These are phyloP conservation scores for Hypsibius dujardini DNA, from an alignment of 1,140 invertebrate genomes.

Conservation along the genomic window DNA sequence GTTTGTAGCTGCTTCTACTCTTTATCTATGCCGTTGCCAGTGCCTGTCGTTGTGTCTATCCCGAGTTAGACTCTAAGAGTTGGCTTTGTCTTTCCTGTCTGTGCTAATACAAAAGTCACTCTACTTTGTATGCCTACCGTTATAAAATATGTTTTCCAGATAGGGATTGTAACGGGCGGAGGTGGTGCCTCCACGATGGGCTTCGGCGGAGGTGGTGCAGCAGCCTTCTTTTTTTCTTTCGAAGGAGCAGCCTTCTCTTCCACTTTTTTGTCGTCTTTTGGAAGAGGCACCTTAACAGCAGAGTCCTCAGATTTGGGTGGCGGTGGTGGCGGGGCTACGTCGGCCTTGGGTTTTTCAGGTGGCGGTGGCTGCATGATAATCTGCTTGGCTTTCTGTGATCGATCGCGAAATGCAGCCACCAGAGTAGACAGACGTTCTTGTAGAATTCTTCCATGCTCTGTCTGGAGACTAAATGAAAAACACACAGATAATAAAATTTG, in stretches of 20 bases:
- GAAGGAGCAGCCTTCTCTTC: neutral
- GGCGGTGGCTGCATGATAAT: constrained; percentile 40
- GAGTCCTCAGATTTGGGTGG: constrained; percentile 20
- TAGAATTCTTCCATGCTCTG: neutral
- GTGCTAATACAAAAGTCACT: no score
- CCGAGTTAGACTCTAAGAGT: no score
- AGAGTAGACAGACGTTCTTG: constrained; percentile 25
- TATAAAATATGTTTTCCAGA: constrained; percentile 17
- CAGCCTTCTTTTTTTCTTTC: constrained; percentile 17
- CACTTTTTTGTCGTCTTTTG: constrained; percentile 19
- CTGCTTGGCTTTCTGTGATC: constrained; percentile 39
- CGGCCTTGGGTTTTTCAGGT: constrained; percentile 18
- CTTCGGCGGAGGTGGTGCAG: neutral
- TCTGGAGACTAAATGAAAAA: neutral
- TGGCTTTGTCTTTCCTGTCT: no score
- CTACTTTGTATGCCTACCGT: neutral
- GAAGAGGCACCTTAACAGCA: neutral
- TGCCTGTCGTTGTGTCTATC: no score
- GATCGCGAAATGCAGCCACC: constrained; percentile 41
- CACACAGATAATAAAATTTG: neutral
- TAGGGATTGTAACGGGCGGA: constrained; percentile 12
- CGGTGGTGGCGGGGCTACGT: constrained; percentile 16
- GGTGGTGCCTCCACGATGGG: neutral
- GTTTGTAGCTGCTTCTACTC: no score
- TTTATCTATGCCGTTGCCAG: no score